Base-by-base conservation (phyloP, 1,140 invertebrate genomes). In the Bombyx mori region DNA sequence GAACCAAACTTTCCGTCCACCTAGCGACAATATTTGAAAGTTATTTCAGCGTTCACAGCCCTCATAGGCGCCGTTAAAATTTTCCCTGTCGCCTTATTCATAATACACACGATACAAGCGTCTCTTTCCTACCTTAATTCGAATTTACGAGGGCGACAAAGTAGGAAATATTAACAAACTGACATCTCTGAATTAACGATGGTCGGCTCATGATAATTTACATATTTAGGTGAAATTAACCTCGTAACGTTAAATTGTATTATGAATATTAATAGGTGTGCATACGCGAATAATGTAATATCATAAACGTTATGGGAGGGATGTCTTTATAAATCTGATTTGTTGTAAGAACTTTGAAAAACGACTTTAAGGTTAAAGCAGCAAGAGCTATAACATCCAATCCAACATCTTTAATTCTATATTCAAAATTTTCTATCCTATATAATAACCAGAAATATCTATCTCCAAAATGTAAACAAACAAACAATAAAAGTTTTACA, bases 221-320 rank as follows among this genome's bases (percentile, higher is more conserved):
- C 82, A 87, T 87, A 87, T 87, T 87, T 87, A 87, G 82, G 82
- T 84, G 75, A 85, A 85, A 85, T 87, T 87, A 87, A 84, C 82
- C 82, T 82, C 80, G 78, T 60, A 71, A 63, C 77, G 82, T 82
- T 85, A 87, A 85, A 87, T 87, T 87, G 78, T 85, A 87, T 87
- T 85, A 87, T 87, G 84, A 87, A 87, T 87, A 87, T 87, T 87
- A 87, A 87, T 87, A 78, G 82, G 55, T 56, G 64, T 73, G 72
- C 66, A 77, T 79, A 68, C 68, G 71, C 61, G 71, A 63, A 52
- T 69, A 75, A 75, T 71, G 68, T 76, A 68, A 77, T 77, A 77
- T 78, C 73, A 79, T 75, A 77, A 62, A 73, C 73, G 77, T 82
- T 80, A 82, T 79, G 68, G 62, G 68, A 58, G 77, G 79, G 81